Percentiles rank a stretch among this genome's conserved stretches.
phyloP scores from a whole-genome alignment of 2,797 vertebrate genomes.

The Fundulus diaphanus region DNA sequence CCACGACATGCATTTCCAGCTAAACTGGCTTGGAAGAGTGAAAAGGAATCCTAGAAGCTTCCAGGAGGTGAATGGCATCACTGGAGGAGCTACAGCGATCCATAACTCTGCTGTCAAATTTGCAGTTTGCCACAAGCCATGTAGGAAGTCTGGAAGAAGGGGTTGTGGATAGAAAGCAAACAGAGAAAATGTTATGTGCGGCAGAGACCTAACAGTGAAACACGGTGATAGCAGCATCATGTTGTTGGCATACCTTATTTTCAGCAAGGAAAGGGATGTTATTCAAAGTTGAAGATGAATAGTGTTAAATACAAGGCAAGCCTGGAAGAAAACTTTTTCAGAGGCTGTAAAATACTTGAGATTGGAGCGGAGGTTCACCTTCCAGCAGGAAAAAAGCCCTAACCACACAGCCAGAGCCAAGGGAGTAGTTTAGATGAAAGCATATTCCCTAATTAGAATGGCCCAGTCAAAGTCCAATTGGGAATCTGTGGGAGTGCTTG shows the following conservation, averaged over 20 bases:
- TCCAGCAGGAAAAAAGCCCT: neutral
- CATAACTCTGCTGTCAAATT: too few species aligned
- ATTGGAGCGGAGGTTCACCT: neutral
- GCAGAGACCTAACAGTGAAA: neutral
- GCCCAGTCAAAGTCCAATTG: neutral
- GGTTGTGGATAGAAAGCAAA: too few species aligned
- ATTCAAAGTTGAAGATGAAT: neutral
- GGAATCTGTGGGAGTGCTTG: neutral
- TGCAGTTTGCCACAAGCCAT: too few species aligned
- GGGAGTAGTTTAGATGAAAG: neutral
- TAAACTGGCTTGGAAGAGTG: too few species aligned
- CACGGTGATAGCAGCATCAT: neutral
- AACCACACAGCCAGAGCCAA: neutral
- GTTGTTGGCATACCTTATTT: neutral
- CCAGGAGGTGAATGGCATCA: neutral
- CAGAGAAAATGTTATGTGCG: too few species aligned
- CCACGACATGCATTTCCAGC: too few species aligned
- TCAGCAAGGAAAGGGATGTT: neutral
- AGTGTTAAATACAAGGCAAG: neutral
- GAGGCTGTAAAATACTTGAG: neutral
- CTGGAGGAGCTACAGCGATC: neutral
- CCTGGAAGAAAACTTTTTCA: neutral
- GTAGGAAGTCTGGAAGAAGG: neutral
- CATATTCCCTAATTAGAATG: neutral
- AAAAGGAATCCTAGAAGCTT: too few species aligned